Conservation (phyloP, 2,888 invertebrate genomes). For the Subacronicta megacephala region DNA sequence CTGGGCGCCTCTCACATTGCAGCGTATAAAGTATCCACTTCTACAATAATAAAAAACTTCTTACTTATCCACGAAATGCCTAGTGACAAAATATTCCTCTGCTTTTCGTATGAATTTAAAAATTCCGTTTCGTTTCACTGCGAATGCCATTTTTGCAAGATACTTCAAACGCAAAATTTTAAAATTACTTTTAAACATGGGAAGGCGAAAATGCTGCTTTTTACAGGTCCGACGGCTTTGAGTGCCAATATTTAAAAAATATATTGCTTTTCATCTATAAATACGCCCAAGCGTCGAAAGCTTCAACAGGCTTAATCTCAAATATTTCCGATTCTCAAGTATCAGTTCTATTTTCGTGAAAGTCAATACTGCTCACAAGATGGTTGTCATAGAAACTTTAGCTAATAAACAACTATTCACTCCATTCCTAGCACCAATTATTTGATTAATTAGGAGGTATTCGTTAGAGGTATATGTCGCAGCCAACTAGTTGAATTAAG, state of each 20-base stretch:
- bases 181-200: constrained; percentile 18
- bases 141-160: constrained; percentile 6
- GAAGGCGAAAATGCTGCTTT: not conserved
- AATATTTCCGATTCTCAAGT: constrained; percentile 3
- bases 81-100: constrained; percentile 27
- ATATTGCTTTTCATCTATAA: not conserved
- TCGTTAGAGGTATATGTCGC: too few species aligned
- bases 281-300: not conserved
- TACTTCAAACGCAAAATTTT: constrained; percentile 31
- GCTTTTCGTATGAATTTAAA: constrained; percentile 24
- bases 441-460: constrained; percentile 33
- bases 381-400: constrained; percentile 20
- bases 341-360: constrained; percentile 21
- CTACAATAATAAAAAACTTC: too few species aligned
- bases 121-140: constrained; percentile 35
- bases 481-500: too few species aligned
- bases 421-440: constrained; percentile 34
- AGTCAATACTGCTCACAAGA: constrained; percentile 10
- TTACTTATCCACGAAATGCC: constrained; percentile 27
- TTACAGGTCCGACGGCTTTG: not conserved
- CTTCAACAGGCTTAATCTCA: not conserved
- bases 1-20: too few species aligned
- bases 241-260: not conserved
- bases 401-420: constrained; percentile 33
- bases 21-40: too few species aligned